A percentile compares a stretch with the other conserved stretches of the same genome.
These are phyloP conservation scores for Idris sp. DNA, from an alignment of 1,140 invertebrate genomes.

Conservation along the genomic window DNA sequence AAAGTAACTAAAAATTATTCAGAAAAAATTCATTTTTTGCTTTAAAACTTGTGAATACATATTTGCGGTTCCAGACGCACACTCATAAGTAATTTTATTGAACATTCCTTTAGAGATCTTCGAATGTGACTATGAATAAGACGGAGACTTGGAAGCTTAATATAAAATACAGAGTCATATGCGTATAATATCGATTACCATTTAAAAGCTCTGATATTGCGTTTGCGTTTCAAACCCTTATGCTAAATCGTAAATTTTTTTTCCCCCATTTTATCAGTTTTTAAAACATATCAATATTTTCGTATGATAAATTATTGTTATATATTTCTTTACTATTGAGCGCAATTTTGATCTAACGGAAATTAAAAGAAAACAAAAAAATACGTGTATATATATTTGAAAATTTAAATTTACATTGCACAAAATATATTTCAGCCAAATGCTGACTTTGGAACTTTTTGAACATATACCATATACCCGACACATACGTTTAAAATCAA, in stretches of 20 bases:
- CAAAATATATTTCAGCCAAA: too few species aligned
- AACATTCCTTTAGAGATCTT: slow-evolving; percentile 64
- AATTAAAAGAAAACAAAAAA: too few species aligned
- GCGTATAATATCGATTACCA: slow-evolving; percentile 75
- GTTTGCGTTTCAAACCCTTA: slow-evolving; percentile 57
- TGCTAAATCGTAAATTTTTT: slow-evolving; percentile 23
- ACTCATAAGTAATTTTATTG: slow-evolving; percentile 52
- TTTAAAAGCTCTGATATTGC: slow-evolving; percentile 73
- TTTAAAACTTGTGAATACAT: slow-evolving; percentile 11
- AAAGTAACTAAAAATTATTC: too few species aligned
- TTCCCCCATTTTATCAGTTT: too few species aligned
- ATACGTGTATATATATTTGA: too few species aligned
- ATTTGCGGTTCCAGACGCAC: slow-evolving; percentile 13
- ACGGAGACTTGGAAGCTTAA: slow-evolving; percentile 57
- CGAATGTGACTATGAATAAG: slow-evolving; percentile 47
- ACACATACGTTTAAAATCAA: slow-evolving; percentile 70
- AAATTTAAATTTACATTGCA: too few species aligned
- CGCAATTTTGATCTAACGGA: too few species aligned
- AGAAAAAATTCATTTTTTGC: too few species aligned
- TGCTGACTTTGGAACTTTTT: slow-evolving; percentile 37
- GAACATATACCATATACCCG: slow-evolving; percentile 39
- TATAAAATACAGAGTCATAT: slow-evolving; percentile 68
- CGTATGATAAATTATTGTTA: too few species aligned
- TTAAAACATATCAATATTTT: too few species aligned
- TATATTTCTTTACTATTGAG: too few species aligned